A percentile compares a stretch with the other conserved stretches of the same genome.
Evolutionary conservation across 2,113 vertebrate genomes (phyloP).

Genomic region (Chlorocebus sabaeus): DNA sequence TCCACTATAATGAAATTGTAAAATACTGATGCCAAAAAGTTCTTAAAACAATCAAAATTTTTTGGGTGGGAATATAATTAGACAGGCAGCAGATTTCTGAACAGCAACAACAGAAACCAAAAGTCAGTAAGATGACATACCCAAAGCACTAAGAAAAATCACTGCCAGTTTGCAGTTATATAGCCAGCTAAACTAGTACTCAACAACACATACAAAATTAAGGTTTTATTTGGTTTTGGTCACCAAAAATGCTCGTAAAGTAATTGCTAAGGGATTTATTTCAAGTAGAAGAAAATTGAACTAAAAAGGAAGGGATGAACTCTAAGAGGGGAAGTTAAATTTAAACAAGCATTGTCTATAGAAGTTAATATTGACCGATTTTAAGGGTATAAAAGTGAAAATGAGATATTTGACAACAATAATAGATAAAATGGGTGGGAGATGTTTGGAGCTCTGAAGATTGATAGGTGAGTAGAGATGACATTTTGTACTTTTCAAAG

Average conservation of each 20-base stretch:
- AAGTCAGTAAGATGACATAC: not conserved
- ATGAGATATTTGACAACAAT: not conserved
- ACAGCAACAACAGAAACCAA: not conserved
- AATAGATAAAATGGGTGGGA: not conserved
- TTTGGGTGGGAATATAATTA: not conserved
- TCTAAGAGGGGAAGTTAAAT: not conserved
- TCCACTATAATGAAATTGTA: not conserved
- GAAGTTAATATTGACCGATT: not conserved
- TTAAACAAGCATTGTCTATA: not conserved
- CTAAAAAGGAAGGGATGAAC: conserved; percentile 1
- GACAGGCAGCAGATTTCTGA: not conserved
- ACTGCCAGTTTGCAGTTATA: not conserved
- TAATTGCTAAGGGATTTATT: not conserved
- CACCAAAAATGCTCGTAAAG: not conserved
- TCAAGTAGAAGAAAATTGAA: conserved; percentile 27
- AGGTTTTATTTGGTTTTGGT: not conserved
- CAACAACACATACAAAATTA: not conserved
- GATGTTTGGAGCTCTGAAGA: not conserved
- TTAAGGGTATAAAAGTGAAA: not conserved
- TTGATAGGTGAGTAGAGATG: not conserved
- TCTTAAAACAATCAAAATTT: not conserved
- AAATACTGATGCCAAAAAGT: not conserved
- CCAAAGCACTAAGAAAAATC: not conserved
- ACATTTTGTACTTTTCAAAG: not conserved
- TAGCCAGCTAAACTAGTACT: not conserved